These are phyloP conservation scores for Epicauta chinensis DNA, from an alignment of 1,140 invertebrate species.

Conservation along the genomic window DNA sequence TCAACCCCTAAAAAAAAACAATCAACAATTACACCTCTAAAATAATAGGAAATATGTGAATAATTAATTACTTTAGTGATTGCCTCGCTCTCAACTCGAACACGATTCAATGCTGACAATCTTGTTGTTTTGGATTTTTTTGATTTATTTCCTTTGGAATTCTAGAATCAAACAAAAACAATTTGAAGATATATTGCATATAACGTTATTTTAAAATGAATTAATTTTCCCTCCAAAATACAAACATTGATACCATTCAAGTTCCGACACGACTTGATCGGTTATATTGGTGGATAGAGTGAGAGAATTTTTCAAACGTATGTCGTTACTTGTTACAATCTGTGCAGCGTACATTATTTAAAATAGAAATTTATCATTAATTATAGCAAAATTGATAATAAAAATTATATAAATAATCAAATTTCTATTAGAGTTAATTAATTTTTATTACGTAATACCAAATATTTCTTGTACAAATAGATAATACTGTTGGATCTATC, in stretches of 20 bases:
- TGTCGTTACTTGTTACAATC: constrained; percentile 12
- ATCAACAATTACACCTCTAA: no score
- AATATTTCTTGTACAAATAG: neutral
- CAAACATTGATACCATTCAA: constrained; percentile 16
- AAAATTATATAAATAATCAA: neutral
- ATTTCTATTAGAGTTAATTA: neutral
- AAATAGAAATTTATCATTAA: constrained; percentile 23
- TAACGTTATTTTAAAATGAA: constrained; percentile 4
- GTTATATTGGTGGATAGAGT: constrained; percentile 11
- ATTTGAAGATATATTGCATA: neutral
- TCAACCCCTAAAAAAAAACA: constrained; percentile 34
- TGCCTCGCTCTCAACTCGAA: constrained; percentile 38
- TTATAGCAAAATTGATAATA: neutral
- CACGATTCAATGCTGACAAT: constrained; percentile 30
- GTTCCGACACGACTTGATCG: constrained; percentile 22
- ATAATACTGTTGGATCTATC: no score
- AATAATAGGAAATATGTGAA: neutral
- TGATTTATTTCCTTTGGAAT: constrained; percentile 35
- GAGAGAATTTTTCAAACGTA: constrained; percentile 24
- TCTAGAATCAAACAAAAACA: constrained; percentile 29
- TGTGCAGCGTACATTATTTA: constrained; percentile 27
- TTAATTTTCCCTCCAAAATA: constrained; percentile 41
- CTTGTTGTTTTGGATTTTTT: constrained; percentile 36
- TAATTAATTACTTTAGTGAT: constrained; percentile 35
- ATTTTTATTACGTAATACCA: neutral